phyloP scores from a whole-genome alignment of 2,797 vertebrate species.

The Rhynchonycteris naso region DNA sequence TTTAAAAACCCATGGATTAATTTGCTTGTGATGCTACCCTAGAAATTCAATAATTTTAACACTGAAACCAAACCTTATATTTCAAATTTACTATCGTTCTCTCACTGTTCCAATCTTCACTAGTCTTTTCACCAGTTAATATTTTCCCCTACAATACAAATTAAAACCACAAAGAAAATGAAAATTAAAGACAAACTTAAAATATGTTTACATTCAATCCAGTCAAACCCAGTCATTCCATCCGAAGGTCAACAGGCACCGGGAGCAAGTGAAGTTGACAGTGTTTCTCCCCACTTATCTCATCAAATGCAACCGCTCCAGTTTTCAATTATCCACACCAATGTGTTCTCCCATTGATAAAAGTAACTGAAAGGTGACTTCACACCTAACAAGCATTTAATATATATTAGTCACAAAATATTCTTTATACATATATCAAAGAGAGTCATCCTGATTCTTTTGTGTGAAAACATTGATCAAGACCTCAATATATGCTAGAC shows the following conservation, averaged over 20 bases:
- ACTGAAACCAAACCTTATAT: neutral
- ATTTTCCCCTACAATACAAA: neutral
- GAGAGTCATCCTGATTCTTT: slow-evolving; percentile 15
- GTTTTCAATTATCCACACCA: slow-evolving; percentile 44
- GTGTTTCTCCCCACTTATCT: neutral
- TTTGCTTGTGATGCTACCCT: neutral
- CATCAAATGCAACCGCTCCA: neutral
- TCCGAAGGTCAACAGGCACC: neutral
- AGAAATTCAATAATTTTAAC: neutral
- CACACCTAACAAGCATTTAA: slow-evolving; percentile 33
- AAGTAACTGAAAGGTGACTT: slow-evolving; percentile 36
- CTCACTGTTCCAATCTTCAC: slow-evolving; percentile 26
- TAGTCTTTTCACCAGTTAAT: slow-evolving; percentile 27
- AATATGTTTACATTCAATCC: slow-evolving; percentile 38
- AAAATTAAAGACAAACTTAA: slow-evolving; percentile 54
- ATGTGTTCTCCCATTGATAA: neutral
- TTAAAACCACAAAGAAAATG: slow-evolving; percentile 58
- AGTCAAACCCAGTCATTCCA: slow-evolving; percentile 19
- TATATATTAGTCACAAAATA: slow-evolving; percentile 51
- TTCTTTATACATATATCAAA: slow-evolving; percentile 35
- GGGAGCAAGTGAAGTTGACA: neutral
- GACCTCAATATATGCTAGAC: neutral
- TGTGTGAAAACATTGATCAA: slow-evolving; percentile 51
- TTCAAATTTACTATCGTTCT: neutral
- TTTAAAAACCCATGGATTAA: neutral